phyloP scores from a whole-genome alignment of 1,140 invertebrate genomes.

The Drosophila equinoxialis region DNA sequence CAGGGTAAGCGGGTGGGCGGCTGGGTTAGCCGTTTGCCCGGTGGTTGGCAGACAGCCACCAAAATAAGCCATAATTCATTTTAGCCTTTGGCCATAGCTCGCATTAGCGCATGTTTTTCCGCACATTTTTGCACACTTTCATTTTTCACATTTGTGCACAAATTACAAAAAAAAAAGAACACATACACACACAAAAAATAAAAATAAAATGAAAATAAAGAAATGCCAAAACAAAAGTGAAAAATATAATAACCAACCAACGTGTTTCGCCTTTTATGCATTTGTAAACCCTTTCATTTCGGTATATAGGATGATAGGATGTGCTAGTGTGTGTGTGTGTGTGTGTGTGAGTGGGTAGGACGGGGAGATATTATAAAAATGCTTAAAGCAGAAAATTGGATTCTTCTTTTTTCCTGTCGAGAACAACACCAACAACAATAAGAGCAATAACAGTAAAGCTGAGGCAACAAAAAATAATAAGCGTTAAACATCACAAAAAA shows the following conservation, averaged over 20 bases:
- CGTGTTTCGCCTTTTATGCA: constrained; percentile 46
- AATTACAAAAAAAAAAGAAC: constrained; percentile 59
- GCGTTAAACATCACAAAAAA: constrained; percentile 71
- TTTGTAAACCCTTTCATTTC: constrained; percentile 59
- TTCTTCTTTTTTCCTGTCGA: constrained; percentile 58
- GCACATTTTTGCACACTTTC: constrained; percentile 62
- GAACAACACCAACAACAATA: constrained; percentile 36
- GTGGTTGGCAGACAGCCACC: constrained; percentile 11
- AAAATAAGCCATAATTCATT: constrained; percentile 57
- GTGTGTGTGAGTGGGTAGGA: not conserved
- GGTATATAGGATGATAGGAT: not conserved
- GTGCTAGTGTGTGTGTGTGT: constrained; percentile 4
- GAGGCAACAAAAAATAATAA: constrained; percentile 78
- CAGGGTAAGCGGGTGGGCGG: not conserved
- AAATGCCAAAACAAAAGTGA: constrained; percentile 53
- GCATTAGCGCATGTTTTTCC: constrained; percentile 61
- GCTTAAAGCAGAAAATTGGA: constrained; percentile 78
- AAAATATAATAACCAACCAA: constrained; percentile 27
- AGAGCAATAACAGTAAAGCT: constrained; percentile 71
- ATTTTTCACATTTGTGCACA: constrained; percentile 36
- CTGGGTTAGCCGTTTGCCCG: not conserved
- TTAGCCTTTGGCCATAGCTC: constrained; percentile 35
- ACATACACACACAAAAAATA: not conserved
- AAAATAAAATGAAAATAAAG: not conserved
- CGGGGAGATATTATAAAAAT: constrained; percentile 62